Evolutionary conservation across 2,888 invertebrate genomes (phyloP), one percentile per base, ranked within the genome.

Genomic region (Epinotia bilunana): DNA sequence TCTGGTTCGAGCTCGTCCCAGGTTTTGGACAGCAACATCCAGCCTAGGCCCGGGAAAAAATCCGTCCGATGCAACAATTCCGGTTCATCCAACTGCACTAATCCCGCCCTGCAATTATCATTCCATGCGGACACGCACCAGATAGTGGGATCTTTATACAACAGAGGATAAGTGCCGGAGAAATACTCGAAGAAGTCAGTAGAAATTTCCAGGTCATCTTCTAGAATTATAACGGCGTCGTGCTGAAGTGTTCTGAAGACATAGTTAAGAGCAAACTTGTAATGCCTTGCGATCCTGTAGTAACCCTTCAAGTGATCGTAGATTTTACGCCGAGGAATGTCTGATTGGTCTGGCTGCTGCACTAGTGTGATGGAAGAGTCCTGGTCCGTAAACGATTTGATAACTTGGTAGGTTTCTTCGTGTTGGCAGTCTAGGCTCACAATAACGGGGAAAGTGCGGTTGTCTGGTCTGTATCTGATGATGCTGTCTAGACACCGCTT

Each of bases 111-210:
- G 20, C 58, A 33, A 88, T 99, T 99, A 88, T 99, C 99, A 89
- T 99, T 99, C 98, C 98, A 99, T 0, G 99, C 99, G 3, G 98
- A 98, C 58, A 98, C 96, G 87, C 99, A 99, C 97, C 98, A 98
- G 46, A 99, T 90, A 1, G 96, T 95, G 4, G 96, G 94, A 88
- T 99, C 99, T 78, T 95, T 93, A 73, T 95, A 92, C 62, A 99
- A 91, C 62, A 99, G 88, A 18, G 96, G 96, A 88, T 97, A 96
- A 9, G 98, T 97, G 49, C 97, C 98, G 79, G 96, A 89, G 90
- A 99, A 99, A 88, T 98, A 99, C 84, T 98, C 98, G 88, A 96
- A 99, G 91, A 99, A 98, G 89, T 99, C 99, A 55, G 97, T 96
- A 4, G 98, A 95, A 76, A 99, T 95, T 88, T 98, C 98, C 43